Conservation (phyloP, 2,797 vertebrate species). For the Ptychadena robeensis region DNA sequence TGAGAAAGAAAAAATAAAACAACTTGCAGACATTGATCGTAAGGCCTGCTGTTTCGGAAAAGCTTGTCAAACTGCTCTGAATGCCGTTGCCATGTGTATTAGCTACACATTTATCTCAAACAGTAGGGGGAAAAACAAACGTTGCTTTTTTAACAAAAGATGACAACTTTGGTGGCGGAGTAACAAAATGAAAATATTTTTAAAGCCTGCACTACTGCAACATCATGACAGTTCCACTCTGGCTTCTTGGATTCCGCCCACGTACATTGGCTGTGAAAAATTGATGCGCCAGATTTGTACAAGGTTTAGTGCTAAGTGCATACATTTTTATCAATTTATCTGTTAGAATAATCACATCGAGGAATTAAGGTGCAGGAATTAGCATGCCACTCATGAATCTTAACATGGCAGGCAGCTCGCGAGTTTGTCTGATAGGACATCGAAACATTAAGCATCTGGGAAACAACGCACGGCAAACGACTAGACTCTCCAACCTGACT, state of each 20-base stretch:
- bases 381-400: slow-evolving; percentile 26
- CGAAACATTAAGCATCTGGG: slow-evolving; percentile 42
- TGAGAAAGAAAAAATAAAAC: neutral
- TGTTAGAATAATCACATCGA: slow-evolving; percentile 43
- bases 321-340: slow-evolving; percentile 54
- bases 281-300: slow-evolving; percentile 47
- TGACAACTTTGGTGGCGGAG: slow-evolving; percentile 31
- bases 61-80: slow-evolving; percentile 22
- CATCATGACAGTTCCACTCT: slow-evolving; percentile 37
- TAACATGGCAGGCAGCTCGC: slow-evolving; percentile 4
- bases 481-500: slow-evolving; percentile 9
- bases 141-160: slow-evolving; percentile 34
- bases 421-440: slow-evolving; percentile 31
- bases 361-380: slow-evolving; percentile 36
- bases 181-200: slow-evolving; percentile 36
- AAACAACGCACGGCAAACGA: slow-evolving; percentile 3
- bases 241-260: slow-evolving; percentile 33
- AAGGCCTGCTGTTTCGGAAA: neutral
- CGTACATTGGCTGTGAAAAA: slow-evolving; percentile 42
- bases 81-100: neutral
- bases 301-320: slow-evolving; percentile 37
- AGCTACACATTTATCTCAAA: slow-evolving; percentile 17
- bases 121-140: slow-evolving; percentile 3
- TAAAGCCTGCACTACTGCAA: slow-evolving; percentile 14
- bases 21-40: neutral